phyloP scores from a whole-genome alignment of 2,113 vertebrate genomes.

The Pluvianellus socialis region DNA sequence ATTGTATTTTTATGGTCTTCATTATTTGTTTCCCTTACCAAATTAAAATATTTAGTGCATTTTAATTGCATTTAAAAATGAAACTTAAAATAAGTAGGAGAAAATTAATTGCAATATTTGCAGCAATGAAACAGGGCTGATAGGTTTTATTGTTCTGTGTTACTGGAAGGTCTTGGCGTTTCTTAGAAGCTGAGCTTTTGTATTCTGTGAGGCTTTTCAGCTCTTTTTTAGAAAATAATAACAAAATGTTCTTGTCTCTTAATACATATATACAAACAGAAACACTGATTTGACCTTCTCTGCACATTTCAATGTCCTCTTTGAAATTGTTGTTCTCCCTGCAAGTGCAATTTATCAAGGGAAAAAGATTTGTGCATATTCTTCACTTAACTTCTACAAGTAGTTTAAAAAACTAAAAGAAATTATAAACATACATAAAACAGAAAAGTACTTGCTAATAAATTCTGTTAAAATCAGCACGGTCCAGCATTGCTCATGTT shows the following conservation, averaged over 20 bases:
- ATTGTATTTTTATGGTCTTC: background rate
- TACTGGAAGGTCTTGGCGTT: background rate
- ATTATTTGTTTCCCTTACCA: background rate
- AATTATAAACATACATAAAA: background rate
- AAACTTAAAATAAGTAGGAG: background rate
- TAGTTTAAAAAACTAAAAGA: background rate
- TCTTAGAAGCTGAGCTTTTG: background rate
- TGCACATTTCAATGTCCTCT: background rate
- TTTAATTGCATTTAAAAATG: conserved; percentile 5
- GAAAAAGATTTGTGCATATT: background rate
- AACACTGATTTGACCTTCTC: background rate
- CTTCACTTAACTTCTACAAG: background rate
- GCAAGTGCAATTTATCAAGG: background rate
- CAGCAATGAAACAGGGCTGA: background rate
- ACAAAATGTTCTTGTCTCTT: background rate
- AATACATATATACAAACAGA: background rate
- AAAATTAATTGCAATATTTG: background rate
- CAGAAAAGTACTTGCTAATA: background rate
- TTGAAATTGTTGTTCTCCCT: background rate
- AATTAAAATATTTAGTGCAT: background rate
- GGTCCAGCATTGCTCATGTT: background rate
- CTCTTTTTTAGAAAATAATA: background rate
- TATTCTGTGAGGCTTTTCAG: background rate
- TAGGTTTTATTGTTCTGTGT: background rate
- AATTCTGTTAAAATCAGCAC: background rate